Conservation (phyloP, 2,888 invertebrate species). For the Callinectes sapidus region DNA sequence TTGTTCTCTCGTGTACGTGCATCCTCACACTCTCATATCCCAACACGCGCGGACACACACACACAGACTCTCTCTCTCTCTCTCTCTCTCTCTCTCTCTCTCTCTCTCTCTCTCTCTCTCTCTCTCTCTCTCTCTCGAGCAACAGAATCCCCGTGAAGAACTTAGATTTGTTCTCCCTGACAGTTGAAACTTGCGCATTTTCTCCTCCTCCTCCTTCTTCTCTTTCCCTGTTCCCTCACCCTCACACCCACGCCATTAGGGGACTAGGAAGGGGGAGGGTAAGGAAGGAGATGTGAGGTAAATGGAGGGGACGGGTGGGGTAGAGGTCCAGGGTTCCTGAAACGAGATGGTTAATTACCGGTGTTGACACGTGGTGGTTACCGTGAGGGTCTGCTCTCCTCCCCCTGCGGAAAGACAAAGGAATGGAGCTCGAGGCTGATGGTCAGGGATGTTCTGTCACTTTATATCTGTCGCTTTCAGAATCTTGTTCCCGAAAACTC, state of each 20-base stretch:
- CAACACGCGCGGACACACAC: neutral
- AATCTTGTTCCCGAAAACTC: neutral
- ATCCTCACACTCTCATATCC: no score
- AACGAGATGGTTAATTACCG: neutral
- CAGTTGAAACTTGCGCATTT: neutral
- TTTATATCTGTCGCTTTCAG: neutral
- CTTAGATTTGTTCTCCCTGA: neutral
- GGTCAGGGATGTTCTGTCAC: neutral
- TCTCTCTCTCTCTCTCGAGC: neutral
- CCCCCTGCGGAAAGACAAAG: neutral
- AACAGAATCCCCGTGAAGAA: neutral
- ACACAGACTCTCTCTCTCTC: neutral
- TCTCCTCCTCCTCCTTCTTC: neutral
- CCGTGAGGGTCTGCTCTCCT: neutral
- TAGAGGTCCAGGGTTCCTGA: neutral
- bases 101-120: conserved; percentile 1
- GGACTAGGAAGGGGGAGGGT: neutral
- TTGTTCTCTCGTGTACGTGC: no score
- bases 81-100: neutral
- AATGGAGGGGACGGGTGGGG: neutral
- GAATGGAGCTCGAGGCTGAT: neutral
- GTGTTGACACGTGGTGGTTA: conserved; percentile 15
- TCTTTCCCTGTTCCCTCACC: neutral
- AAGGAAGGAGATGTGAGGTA: neutral
- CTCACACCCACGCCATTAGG: neutral